Conservation (phyloP, 2,888 invertebrate genomes). For the Stenodema calcarata region DNA sequence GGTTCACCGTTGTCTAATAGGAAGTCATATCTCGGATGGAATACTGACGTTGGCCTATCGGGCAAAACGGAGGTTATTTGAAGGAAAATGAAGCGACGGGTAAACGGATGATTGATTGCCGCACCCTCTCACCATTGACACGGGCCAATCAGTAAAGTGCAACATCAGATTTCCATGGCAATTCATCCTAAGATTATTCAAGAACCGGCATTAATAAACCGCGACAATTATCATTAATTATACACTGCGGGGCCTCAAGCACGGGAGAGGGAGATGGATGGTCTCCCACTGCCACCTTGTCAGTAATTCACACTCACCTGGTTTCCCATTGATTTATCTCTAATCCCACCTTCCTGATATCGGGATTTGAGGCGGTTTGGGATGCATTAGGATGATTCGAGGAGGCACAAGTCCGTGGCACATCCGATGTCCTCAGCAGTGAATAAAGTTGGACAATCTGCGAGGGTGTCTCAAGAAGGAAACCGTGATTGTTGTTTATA, state of each 20-base stretch:
- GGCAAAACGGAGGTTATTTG: neutral
- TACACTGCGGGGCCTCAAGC: neutral
- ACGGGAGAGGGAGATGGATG: slow-evolving; percentile 4
- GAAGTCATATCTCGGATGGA: neutral
- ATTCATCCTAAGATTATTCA: slow-evolving; percentile 34
- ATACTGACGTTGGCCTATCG: neutral
- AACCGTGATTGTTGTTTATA: too few relatives aligned
- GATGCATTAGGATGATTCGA: too few relatives aligned
- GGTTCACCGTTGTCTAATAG: neutral
- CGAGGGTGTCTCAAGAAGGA: too few relatives aligned
- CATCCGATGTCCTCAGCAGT: too few relatives aligned
- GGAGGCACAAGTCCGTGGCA: too few relatives aligned
- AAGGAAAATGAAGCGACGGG: neutral
- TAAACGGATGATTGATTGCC: slow-evolving; percentile 22
- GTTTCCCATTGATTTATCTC: neutral
- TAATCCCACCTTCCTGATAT: neutral
- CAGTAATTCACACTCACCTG: slow-evolving; percentile 11
- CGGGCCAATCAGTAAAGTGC: slow-evolving; percentile 35
- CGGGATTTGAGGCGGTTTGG: neutral
- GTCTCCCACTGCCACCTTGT: neutral
- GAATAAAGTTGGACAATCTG: too few relatives aligned
- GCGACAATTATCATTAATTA: slow-evolving; percentile 39
- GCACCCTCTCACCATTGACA: slow-evolving; percentile 19
- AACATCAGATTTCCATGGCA: slow-evolving; percentile 32
- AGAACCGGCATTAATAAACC: slow-evolving; percentile 33